A percentile compares a stretch with the other conserved stretches of the same genome.
These are phyloP conservation scores for Menidia beryllina DNA, from an alignment of 2,113 vertebrate species.

Conservation along the genomic window DNA sequence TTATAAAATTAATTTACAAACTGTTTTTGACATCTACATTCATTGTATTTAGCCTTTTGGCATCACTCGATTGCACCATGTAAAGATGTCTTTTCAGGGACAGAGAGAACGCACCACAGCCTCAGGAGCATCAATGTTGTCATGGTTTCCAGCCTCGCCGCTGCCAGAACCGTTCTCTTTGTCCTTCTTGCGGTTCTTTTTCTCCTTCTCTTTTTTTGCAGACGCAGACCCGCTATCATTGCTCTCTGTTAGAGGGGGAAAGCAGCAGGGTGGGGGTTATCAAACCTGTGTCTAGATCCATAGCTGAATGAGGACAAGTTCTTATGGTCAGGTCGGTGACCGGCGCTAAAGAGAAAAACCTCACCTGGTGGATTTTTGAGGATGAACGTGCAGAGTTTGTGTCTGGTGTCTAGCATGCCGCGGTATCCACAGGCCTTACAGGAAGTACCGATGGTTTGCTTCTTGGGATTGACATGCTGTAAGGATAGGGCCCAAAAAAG, in stretches of 20 bases:
- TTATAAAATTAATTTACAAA: no score
- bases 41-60: no score
- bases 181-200: slow-evolving; percentile 97
- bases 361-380: slow-evolving; percentile 99
- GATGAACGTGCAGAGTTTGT: slow-evolving; percentile 99
- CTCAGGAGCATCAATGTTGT: slow-evolving; percentile 89
- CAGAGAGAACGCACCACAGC: slow-evolving; percentile 82
- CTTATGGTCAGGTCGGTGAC: neutral
- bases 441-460: slow-evolving; percentile 98
- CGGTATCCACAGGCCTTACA: slow-evolving; percentile 99
- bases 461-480: slow-evolving; percentile 98
- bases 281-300: neutral
- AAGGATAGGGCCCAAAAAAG: slow-evolving; percentile 1
- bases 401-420: slow-evolving; percentile 98
- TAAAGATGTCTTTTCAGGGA: no score
- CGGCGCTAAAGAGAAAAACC: neutral
- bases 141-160: slow-evolving; percentile 85
- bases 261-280: neutral
- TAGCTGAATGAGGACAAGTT: neutral
- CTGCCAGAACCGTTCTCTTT: slow-evolving; percentile 97
- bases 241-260: slow-evolving; percentile 81
- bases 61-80: no score
- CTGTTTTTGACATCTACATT: no score
- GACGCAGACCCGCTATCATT: slow-evolving; percentile 88
- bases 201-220: slow-evolving; percentile 96